Base-by-base conservation (phyloP, 2,888 invertebrate species). In the Caenorhabditis panamensis region DNA sequence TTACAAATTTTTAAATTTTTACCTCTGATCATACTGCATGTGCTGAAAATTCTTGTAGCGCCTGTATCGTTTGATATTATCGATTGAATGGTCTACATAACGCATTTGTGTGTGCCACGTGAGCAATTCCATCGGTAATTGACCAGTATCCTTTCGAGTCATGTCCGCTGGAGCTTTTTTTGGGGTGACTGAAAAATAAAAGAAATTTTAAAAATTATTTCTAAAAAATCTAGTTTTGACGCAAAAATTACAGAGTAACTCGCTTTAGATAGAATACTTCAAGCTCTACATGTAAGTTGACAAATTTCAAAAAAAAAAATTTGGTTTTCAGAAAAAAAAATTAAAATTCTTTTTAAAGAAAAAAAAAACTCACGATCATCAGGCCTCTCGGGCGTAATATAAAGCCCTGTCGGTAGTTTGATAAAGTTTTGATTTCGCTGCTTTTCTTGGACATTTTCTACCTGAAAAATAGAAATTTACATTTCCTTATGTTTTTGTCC, bases 21-120 rank as follows among this genome's bases (percentile, higher is more conserved):
- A 89, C 90, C 90, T 84, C 68, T 91, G 91, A 77, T 91, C 91
- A 72, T 88, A 91, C 77, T 91, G 91, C 54, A 88, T 82, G 51
- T 83, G 82, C 67, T 89, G 85, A 53, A 91, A 86, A 54, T 84
- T 84, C 18, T 81, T 75, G 63, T 91, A 90, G n/a, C 88, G 63
- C 24, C 78, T 64, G 68, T 87, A 87, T 31, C 91, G 81, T 6
- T 83, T 67, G n/a, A 90, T 58, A 67, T 90, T 88, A 66, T 89
- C 89, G 22, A 86, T 56, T n/a, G 86, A 86, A 76, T 88, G 89
- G 63, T 89, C 88, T 28, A 88, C 69, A 75, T 89, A 89, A 16
- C 86, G 75, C 87, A 90, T 84, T 53, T 86, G 86, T 2, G 89
- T 88, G 72, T 89, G 89, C 75, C 84, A 85, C 26, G 88, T 89